These are phyloP conservation scores for Heterodera schachtii DNA, from an alignment of 1,140 invertebrate genomes.

Conservation along the genomic window DNA sequence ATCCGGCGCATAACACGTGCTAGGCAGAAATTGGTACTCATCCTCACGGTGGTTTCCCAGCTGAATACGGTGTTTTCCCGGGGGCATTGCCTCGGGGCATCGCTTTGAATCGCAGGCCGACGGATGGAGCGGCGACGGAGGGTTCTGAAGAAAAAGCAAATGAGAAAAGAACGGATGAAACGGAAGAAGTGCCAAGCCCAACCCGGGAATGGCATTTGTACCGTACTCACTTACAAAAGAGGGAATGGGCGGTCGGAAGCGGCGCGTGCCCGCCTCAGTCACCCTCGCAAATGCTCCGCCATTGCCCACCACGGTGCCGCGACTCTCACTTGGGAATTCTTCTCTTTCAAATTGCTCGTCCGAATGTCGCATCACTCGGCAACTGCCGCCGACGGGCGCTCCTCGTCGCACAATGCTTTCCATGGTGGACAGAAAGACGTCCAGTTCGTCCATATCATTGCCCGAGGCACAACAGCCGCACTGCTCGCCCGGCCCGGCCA, in stretches of 20 bases:
- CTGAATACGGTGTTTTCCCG: neutral
- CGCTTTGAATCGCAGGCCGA: slow-evolving; percentile 24
- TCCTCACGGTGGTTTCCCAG: slow-evolving; percentile 23
- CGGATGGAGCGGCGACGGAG: slow-evolving; percentile 25
- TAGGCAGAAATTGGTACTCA: slow-evolving; percentile 38
- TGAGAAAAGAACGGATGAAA: too few relatives aligned
- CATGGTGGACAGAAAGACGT: slow-evolving; percentile 22
- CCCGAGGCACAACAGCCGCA: neutral
- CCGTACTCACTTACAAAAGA: slow-evolving; percentile 36
- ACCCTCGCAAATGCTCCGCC: neutral
- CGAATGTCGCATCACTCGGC: slow-evolving; percentile 21
- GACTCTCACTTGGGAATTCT: neutral
- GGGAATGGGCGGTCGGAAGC: slow-evolving; percentile 32
- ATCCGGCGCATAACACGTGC: slow-evolving; percentile 34
- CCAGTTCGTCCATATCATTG: slow-evolving; percentile 10
- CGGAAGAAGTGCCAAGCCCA: too few relatives aligned
- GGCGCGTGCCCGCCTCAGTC: slow-evolving; percentile 1
- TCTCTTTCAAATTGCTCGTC: neutral
- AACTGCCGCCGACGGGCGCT: slow-evolving; percentile 35
- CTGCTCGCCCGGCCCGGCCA: slow-evolving; percentile 4
- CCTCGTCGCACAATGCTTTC: slow-evolving; percentile 5
- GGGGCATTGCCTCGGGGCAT: neutral
- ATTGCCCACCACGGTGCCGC: neutral
- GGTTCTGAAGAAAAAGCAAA: neutral
- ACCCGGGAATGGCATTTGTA: neutral